Base-by-base conservation (phyloP, 1,140 invertebrate genomes). In the Pachypsylla venusta region DNA sequence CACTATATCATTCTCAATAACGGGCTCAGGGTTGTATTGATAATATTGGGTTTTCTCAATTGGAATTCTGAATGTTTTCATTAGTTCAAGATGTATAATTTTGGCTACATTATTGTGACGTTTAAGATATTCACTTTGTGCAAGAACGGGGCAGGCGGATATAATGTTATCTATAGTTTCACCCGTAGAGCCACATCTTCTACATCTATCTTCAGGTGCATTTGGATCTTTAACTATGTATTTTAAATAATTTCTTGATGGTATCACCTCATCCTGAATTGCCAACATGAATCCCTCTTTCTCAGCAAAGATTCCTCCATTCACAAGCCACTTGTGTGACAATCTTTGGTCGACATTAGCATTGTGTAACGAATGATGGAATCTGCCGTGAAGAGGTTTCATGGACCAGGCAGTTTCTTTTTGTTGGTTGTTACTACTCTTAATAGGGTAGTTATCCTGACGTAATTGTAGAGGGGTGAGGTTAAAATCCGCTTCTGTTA, bases 191-290 rank as follows among this genome's bases (percentile, higher is more conserved):
- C 30, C 30, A 35, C 30, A 35, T 35, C 30, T 35, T 35, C 30
- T 35, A n/a, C 30, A 35, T 35, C 30, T 7, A n/a, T 35, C 30
- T 35, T 35, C 30, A n/a, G 30, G 30, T 35, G 30, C 30, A 35
- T 35, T 35, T 7, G 30, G n/a, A n/a, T 35, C 30, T 60, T 64
- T 65, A 20, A 67, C 57, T 13, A 68, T 65, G 27, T 63, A 25
- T 62, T 66, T 67, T 53, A 20, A 48, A 39, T 64, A 64, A 24
- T 66, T 66, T 58, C 25, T 61, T 1, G 65, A 67, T 16, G 64
- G 62, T 13, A 67, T 64, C 0, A 68, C 58, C 30, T 69, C 64
- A 35, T 69, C 67, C 27, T 69, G 67, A 12, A 68, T 67, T 1
- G 66, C 65, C 20, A 66, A 40, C n/a, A 67, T 60, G 24, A 66